Evolutionary conservation across 2,113 vertebrate species (phyloP).

Genomic region (Lampris incognitus): DNA sequence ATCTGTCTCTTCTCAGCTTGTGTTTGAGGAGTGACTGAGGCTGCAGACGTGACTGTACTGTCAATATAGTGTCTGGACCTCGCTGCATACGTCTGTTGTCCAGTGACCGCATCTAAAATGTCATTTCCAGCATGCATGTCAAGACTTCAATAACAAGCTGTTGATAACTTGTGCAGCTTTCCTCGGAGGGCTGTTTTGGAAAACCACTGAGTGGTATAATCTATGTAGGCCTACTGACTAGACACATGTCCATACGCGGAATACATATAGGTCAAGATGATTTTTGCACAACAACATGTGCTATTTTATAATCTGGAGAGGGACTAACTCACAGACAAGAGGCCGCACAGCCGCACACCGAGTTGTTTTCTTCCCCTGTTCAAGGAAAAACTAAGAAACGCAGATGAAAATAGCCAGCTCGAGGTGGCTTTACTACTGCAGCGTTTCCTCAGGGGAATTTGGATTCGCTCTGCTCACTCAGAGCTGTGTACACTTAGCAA

Average conservation of each 20-base stretch:
- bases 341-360: not conserved
- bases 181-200: not conserved
- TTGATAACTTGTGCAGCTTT: not conserved
- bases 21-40: not conserved
- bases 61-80: not conserved
- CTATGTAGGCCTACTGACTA: not conserved
- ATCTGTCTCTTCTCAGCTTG: not conserved
- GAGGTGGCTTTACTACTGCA: slow-evolving; percentile 20
- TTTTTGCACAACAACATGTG: not conserved
- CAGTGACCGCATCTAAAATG: not conserved
- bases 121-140: not conserved
- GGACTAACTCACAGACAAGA: not conserved
- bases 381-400: slow-evolving; percentile 24
- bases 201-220: not conserved
- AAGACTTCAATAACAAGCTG: not conserved
- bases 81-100: not conserved
- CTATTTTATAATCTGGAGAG: not conserved
- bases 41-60: not conserved
- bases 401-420: slow-evolving; percentile 43
- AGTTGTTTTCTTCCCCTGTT: not conserved
- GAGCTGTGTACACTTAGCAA: slow-evolving; percentile 56
- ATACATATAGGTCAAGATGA: not conserved
- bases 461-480: slow-evolving; percentile 30
- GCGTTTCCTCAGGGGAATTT: slow-evolving; percentile 25
- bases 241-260: not conserved